These are phyloP conservation scores for Arizona elegans DNA, from an alignment of 2,113 vertebrate genomes.

Conservation along the genomic window DNA sequence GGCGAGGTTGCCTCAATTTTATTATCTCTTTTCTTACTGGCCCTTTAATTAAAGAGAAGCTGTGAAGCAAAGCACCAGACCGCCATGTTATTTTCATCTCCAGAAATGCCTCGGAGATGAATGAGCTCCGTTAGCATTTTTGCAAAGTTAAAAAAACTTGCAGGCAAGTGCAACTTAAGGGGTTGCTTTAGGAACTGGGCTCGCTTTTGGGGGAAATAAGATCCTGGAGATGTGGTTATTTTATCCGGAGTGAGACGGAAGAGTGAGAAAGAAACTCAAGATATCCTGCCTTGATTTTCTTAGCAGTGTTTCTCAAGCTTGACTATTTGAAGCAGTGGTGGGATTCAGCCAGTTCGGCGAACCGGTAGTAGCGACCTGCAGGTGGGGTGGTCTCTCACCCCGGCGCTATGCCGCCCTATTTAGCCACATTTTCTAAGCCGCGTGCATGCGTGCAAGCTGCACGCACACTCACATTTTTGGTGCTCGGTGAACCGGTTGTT, in stretches of 20 bases:
- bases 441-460: too few relatives aligned
- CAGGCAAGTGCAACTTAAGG: background rate
- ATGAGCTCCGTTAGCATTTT: background rate
- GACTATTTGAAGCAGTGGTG: background rate
- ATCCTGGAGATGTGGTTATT: background rate
- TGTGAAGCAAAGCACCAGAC: background rate
- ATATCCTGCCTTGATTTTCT: background rate
- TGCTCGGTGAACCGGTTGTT: too few relatives aligned
- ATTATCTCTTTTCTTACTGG: background rate
- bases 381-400: too few relatives aligned
- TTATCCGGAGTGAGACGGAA: background rate
- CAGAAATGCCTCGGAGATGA: background rate
- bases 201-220: background rate
- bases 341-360: too few relatives aligned
- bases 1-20: background rate
- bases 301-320: background rate
- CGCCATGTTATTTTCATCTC: background rate
- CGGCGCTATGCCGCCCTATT: too few relatives aligned
- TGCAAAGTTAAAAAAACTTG: background rate
- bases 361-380: too few relatives aligned
- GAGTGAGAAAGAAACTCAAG: background rate
- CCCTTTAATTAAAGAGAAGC: background rate
- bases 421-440: too few relatives aligned
- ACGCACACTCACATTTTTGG: too few relatives aligned
- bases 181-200: background rate